Percentiles rank a stretch among this genome's conserved stretches.
These are phyloP conservation scores for Brachionus plicatilis DNA, from an alignment of 1,140 invertebrate genomes.

Conservation along the genomic window DNA sequence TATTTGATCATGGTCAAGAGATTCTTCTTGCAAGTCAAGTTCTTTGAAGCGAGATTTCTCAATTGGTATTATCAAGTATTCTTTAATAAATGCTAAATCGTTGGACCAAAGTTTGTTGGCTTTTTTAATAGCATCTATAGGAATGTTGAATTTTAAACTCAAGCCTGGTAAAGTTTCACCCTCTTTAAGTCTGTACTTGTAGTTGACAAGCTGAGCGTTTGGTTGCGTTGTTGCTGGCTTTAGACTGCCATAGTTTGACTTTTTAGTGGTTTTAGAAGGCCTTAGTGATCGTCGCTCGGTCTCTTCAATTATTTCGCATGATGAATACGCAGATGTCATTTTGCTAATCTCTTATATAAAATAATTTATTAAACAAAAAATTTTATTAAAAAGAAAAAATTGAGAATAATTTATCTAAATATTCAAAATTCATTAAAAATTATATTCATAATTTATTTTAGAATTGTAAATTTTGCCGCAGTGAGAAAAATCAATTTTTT, in stretches of 20 bases:
- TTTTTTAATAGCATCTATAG: constrained; percentile 7
- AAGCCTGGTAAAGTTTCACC: constrained; percentile 34
- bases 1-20: neutral
- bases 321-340: constrained; percentile 14
- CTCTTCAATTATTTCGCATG: neutral
- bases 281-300: neutral
- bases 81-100: constrained; percentile 33
- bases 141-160: constrained; percentile 11
- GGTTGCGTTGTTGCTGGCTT: neutral
- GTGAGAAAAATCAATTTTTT: neutral
- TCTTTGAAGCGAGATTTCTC: neutral
- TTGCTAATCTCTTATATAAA: neutral
- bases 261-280: neutral
- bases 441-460: neutral
- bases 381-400: neutral
- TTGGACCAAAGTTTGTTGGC: constrained; percentile 25
- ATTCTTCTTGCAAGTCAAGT: neutral
- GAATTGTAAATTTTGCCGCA: neutral
- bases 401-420: neutral
- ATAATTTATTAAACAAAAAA: neutral
- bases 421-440: neutral
- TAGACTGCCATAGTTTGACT: constrained; percentile 28
- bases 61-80: constrained; percentile 3
- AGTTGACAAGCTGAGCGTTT: neutral
- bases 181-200: neutral